Conservation (phyloP, 2,797 vertebrate species). For the Cygnus olor region DNA sequence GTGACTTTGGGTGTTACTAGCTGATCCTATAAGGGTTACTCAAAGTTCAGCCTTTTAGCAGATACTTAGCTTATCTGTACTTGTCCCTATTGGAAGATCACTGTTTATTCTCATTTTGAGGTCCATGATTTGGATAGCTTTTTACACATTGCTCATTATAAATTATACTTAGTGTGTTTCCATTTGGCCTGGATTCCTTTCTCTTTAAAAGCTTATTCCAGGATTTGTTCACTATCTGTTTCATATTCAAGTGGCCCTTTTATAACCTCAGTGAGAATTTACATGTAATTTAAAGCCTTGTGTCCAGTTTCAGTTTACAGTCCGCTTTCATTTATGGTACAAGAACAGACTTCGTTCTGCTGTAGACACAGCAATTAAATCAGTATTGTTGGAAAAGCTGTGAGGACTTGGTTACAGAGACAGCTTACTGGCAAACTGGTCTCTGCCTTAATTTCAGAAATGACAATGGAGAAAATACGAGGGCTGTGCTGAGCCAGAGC, state of each 20-base stretch:
- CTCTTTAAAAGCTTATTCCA: constrained; percentile 54
- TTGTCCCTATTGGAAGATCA: constrained; percentile 58
- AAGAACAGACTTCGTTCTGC: not conserved
- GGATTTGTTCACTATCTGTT: constrained; percentile 60
- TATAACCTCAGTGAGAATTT: constrained; percentile 63
- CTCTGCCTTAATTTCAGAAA: not conserved
- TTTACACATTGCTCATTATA: constrained; percentile 60
- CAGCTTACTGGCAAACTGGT: not conserved
- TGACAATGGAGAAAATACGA: not conserved
- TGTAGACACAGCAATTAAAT: not conserved
- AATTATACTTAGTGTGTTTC: constrained; percentile 55
- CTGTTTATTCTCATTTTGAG: constrained; percentile 71
- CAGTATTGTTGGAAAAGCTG: not conserved
- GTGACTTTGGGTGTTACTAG: constrained; percentile 47
- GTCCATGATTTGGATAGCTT: constrained; percentile 46
- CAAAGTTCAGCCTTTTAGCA: constrained; percentile 73
- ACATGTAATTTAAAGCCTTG: constrained; percentile 38
- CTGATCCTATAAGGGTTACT: constrained; percentile 52
- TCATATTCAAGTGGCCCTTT: constrained; percentile 49
- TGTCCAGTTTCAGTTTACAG: constrained; percentile 31
- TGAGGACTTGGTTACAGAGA: not conserved
- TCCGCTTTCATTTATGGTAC: not conserved
- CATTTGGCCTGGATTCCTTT: constrained; percentile 56
- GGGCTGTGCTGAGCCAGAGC: not conserved
- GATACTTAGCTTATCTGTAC: constrained; percentile 74